Evolutionary conservation across 2,113 vertebrate species (phyloP), one percentile per base, ranked within the genome.

Genomic region (Xenotilapia flavipinnis): DNA sequence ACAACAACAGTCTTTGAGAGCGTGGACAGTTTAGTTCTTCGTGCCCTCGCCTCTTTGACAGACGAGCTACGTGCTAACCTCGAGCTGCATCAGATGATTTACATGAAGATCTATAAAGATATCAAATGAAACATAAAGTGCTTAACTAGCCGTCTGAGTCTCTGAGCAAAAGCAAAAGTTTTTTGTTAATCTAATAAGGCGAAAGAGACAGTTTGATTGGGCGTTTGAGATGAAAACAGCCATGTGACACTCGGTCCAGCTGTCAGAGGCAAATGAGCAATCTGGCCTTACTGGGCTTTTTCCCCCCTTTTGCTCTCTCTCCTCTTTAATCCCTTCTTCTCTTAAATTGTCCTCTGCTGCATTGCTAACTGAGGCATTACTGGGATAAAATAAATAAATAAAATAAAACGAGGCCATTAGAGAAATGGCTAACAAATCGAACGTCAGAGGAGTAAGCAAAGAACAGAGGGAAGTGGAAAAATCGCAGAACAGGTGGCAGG

Each of bases 261-360:
- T 87, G 87, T 91, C 80, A 62, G 40, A 84, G 51, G 14, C 77
- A 91, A 92, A 90, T 77, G 68, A 89, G 86, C 87, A 88, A 86
- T 89, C 84, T 89, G 82, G 80, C 49, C 7, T 77, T 23, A 60
- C 79, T 60, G 38, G 19, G 82, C 42, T 79, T 77, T 55, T 45
- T 5, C 1, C 23, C 1, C 36, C 36, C 36, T 10, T 4, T 4
- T 47, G 42, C 23, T 5, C 6, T 9, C 9, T 36, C 3, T 21
- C 17, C 26, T n/a, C 81, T 65, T 87, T 84, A 87, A 90, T 91
- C 70, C 45, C 82, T 54, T 81, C 11, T 80, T 42, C 33, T 79
- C 65, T 77, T 83, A 81, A 45, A 85, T 60, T 75, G 85, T 54
- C 45, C 19, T 47, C 40, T 84, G 53, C 56, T 62, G 80, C 33